Conservation (phyloP, 2,888 invertebrate genomes). For the Odontomyia ornata region DNA sequence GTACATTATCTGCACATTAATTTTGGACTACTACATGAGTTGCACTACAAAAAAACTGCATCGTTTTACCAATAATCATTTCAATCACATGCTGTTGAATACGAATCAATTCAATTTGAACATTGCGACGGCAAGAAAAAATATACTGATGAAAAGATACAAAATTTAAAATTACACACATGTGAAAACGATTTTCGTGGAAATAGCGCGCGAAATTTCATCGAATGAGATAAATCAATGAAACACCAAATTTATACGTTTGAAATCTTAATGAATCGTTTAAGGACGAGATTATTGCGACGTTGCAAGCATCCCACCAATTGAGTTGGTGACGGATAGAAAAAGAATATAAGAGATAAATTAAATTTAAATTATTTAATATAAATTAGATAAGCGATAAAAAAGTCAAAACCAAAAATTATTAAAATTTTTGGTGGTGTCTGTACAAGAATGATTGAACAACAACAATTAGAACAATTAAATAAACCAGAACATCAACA, state of each 20-base stretch:
- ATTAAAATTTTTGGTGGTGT: conserved; percentile 16
- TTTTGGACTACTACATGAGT: background rate
- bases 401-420: conserved; percentile 32
- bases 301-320: background rate
- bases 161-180: background rate
- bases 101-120: background rate
- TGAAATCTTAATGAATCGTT: too few species aligned
- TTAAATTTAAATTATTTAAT: background rate
- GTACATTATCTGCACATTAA: conserved; percentile 36
- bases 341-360: background rate
- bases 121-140: background rate
- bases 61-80: background rate
- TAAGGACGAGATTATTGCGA: too few species aligned
- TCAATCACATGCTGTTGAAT: conserved; percentile 4
- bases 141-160: conserved; percentile 8
- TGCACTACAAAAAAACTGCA: background rate
- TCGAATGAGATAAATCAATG: background rate
- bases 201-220: background rate
- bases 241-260: background rate
- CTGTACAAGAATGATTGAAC: conserved; percentile 53
- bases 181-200: background rate
- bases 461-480: conserved; percentile 50
- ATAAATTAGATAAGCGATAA: background rate
- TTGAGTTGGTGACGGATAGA: background rate
- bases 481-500: conserved; percentile 74